These are phyloP conservation scores for Calyptomena viridis DNA, from an alignment of 2,113 vertebrate species.

Conservation along the genomic window DNA sequence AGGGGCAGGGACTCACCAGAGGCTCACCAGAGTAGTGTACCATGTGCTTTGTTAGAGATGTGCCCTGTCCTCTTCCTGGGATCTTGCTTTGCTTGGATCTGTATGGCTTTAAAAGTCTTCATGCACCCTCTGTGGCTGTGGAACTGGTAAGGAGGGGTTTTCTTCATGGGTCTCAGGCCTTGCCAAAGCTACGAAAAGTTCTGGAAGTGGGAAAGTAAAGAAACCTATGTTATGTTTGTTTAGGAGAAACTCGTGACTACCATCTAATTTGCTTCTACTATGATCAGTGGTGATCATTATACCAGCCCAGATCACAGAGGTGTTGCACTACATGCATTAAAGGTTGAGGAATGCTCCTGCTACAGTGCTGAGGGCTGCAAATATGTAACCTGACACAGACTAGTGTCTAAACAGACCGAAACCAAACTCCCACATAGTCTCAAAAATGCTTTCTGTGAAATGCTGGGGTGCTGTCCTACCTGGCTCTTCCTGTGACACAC, in stretches of 20 bases:
- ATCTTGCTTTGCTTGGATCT: neutral
- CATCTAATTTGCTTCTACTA: neutral
- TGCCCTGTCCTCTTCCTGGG: neutral
- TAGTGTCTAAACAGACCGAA: neutral
- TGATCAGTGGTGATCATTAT: neutral
- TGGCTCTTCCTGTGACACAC: neutral
- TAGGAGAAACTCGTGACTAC: neutral
- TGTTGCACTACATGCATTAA: neutral
- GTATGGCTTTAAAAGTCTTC: neutral
- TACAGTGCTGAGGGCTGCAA: neutral
- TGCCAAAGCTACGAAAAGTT: neutral
- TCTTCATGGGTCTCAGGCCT: neutral
- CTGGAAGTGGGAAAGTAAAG: neutral
- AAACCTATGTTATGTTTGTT: neutral
- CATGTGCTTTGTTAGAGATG: rapidly evolving
- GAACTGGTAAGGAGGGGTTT: neutral
- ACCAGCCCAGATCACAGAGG: neutral
- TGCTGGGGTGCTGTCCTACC: neutral
- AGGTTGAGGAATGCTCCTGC: neutral
- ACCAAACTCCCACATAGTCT: neutral
- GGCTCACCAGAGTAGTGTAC: neutral
- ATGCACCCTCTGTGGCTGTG: neutral
- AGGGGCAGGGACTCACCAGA: rapidly evolving
- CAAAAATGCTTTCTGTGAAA: neutral
- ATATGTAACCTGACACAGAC: neutral